Base-by-base conservation (phyloP, 2,888 invertebrate species). In the Spisula subtruncata region DNA sequence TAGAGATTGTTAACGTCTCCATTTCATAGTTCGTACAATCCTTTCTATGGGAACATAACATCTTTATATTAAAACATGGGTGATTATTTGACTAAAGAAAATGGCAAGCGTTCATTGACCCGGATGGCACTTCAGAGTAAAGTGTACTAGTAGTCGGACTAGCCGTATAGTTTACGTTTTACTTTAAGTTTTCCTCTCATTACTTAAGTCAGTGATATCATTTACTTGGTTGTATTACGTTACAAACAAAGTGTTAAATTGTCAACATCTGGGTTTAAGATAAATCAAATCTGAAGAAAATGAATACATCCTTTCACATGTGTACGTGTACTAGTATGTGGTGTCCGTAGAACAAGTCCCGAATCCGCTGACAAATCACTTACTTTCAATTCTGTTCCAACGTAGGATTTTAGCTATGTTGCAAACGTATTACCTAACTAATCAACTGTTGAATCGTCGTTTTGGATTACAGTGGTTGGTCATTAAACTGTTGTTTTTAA, bases 151-250 rank as follows among this genome's bases (percentile, higher is more conserved):
- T 25, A n/a, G 4, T 0, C 25, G 25, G 5, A 25, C 5, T 25
- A n/a, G 60, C 56, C n/a, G 25, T 51, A 51, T 51, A 51, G 12
- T 12, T 51, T 51, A 16, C 51, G 51, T 16, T 14, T n/a, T n/a
- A n/a, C n/a, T n/a, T n/a, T 14, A 51, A 25, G n/a, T 25, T 66
- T 25, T 66, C n/a, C 25, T 4, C 6, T 25, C 6, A 66, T 66
- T 66, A 10, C 25, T 66, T 66, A 10, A n/a, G n/a, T 75, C 75
- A 75, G 32, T 75, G 75, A 75, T 75, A 75, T 75, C 75, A 75
- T 75, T 75, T 75, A 75, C 75, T 0, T 0, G 12, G 12, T 5
- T 10, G 60, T n/a, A 25, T 25, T 66, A 25, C 25, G 25, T 66
- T 66, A 66, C 60, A 25, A 60, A 60, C 60, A 60, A 60, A n/a